These are phyloP conservation scores for Hippoglossus hippoglossus DNA, from an alignment of 2,797 vertebrate species.

Conservation along the genomic window DNA sequence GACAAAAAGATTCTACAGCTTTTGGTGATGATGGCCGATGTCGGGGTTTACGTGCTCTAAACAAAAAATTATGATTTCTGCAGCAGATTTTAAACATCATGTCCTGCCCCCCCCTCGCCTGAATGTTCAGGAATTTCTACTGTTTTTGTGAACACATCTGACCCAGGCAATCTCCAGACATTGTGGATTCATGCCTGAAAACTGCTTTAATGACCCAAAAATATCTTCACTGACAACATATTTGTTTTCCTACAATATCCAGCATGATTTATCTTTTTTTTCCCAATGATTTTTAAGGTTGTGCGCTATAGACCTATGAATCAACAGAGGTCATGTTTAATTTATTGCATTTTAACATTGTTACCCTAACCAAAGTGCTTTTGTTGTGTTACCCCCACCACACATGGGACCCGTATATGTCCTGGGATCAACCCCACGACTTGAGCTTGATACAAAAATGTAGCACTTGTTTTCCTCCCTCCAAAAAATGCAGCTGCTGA, in stretches of 20 bases:
- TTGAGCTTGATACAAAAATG: background rate
- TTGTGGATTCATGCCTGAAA: too few relatives aligned
- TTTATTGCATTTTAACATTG: background rate
- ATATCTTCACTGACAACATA: background rate
- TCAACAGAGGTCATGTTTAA: too few relatives aligned
- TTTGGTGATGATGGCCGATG: too few relatives aligned
- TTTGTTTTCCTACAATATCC: background rate
- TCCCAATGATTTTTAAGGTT: background rate
- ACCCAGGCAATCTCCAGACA: too few relatives aligned
- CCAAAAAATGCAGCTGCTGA: background rate
- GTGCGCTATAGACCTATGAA: background rate
- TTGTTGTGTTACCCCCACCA: background rate
- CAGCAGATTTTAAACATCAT: too few relatives aligned
- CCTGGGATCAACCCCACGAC: background rate
- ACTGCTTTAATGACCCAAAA: too few relatives aligned
- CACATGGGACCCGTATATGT: background rate
- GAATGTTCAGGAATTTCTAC: too few relatives aligned
- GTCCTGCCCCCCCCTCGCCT: too few relatives aligned
- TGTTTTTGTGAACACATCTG: too few relatives aligned
- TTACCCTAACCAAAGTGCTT: background rate
- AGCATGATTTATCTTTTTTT: background rate
- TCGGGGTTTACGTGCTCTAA: too few relatives aligned
- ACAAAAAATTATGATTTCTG: too few relatives aligned
- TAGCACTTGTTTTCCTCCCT: background rate
- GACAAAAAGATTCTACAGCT: too few relatives aligned